Conservation (phyloP, 2,113 vertebrate species). For the Pomatorhinus ruficollis region DNA sequence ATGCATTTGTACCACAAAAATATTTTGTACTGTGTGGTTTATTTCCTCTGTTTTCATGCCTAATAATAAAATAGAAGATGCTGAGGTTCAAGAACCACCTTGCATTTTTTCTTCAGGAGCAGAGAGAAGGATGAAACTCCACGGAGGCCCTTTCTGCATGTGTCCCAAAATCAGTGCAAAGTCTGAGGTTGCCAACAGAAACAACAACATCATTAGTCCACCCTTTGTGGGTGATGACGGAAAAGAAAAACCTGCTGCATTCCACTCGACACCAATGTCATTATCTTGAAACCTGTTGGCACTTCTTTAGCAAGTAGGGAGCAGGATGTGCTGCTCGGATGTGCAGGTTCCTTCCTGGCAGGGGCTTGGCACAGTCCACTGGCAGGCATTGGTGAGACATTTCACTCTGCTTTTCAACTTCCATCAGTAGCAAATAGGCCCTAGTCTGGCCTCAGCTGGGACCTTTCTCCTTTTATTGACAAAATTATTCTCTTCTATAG, state of each 20-base stretch:
- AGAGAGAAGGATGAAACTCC: background rate
- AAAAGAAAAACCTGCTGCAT: background rate
- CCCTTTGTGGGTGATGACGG: rapidly evolving
- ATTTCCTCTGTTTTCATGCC: background rate
- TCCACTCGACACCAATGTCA: background rate
- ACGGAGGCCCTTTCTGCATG: rapidly evolving
- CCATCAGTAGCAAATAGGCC: background rate
- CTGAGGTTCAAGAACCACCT: background rate
- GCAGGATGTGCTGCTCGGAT: background rate
- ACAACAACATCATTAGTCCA: background rate
- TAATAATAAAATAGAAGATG: background rate
- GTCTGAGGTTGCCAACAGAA: background rate
- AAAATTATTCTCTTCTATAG: background rate
- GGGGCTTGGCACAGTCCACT: background rate
- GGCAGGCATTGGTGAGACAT: background rate
- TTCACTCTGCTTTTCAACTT: background rate
- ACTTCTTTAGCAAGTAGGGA: background rate
- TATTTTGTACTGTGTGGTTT: background rate
- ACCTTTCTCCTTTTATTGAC: background rate
- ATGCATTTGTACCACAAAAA: background rate
- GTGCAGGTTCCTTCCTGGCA: background rate
- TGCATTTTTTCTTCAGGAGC: background rate
- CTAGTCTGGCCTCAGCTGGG: background rate
- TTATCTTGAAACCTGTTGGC: background rate
- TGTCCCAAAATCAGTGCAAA: background rate